A percentile compares a stretch with the other conserved stretches of the same genome.
Evolutionary conservation across 1,140 invertebrate genomes (phyloP).

Genomic region (Maniola jurtina): DNA sequence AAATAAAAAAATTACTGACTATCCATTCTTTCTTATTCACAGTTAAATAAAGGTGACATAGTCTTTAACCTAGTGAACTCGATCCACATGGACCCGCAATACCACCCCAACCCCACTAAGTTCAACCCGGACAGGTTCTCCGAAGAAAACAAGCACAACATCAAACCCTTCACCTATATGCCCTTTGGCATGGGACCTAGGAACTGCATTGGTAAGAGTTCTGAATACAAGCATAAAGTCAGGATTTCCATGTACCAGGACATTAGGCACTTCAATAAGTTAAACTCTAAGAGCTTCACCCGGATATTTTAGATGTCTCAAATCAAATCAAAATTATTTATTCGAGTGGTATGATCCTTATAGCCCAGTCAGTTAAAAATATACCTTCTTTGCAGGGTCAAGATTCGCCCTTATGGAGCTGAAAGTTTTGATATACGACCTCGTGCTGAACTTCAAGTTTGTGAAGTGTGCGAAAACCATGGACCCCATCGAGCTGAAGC

Average conservation of each 20-base stretch:
- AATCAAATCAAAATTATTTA: no score
- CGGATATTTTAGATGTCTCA: no score
- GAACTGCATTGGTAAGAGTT: constrained; percentile 79
- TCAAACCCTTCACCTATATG: constrained; percentile 75
- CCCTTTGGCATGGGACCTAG: constrained; percentile 82
- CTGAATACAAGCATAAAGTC: no score
- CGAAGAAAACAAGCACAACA: constrained; percentile 74
- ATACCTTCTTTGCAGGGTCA: constrained; percentile 50
- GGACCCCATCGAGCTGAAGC: constrained; percentile 51
- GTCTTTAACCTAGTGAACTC: constrained; percentile 62
- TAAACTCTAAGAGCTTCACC: no score
- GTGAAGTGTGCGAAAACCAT: constrained; percentile 57
- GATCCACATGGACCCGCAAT: constrained; percentile 75
- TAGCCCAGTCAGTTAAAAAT: no score
- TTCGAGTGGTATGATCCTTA: no score
- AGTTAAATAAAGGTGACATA: constrained; percentile 35
- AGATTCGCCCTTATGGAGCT: constrained; percentile 73
- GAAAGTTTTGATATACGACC: constrained; percentile 60
- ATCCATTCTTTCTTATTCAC: not conserved
- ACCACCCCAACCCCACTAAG: constrained; percentile 77
- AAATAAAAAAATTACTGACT: no score
- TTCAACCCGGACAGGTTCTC: constrained; percentile 81
- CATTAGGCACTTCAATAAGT: no score
- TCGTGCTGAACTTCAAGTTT: constrained; percentile 63
- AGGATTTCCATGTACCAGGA: no score